Percentiles rank a stretch among this genome's conserved stretches.
Conservation (phyloP, 2,888 invertebrate species). For the Machimus atricapillus region DNA sequence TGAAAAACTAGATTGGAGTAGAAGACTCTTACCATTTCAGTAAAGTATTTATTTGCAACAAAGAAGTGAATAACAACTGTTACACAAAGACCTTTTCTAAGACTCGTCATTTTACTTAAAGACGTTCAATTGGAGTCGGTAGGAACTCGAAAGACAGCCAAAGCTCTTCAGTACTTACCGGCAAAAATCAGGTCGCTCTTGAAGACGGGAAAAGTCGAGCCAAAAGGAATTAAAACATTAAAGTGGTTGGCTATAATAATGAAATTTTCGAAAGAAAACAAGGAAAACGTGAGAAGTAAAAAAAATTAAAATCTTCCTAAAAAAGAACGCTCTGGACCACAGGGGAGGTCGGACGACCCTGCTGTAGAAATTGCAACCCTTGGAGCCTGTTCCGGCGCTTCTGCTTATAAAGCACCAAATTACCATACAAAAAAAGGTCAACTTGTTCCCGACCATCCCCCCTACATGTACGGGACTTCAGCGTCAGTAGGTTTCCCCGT, state of each 20-base stretch:
- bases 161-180: background rate
- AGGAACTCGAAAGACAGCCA: background rate
- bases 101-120: background rate
- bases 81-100: background rate
- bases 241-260: background rate
- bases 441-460: slow-evolving; percentile 12
- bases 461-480: slow-evolving; percentile 19
- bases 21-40: background rate
- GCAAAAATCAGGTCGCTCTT: background rate
- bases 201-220: background rate
- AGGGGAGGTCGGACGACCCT: background rate
- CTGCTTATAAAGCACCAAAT: slow-evolving; percentile 43
- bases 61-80: background rate
- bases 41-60: background rate
- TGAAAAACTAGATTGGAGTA: background rate
- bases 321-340: background rate
- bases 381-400: slow-evolving; percentile 5
- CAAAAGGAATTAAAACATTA: background rate
- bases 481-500: slow-evolving; percentile 9
- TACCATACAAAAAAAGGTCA: slow-evolving; percentile 43
- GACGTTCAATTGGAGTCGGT: background rate
- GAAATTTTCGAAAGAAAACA: background rate
- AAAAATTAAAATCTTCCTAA: background rate
- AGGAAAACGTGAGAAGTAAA: background rate
- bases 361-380: slow-evolving; percentile 5